Conservation (phyloP, 2,113 vertebrate genomes). For the Ptilorrhoa leucosticta region DNA sequence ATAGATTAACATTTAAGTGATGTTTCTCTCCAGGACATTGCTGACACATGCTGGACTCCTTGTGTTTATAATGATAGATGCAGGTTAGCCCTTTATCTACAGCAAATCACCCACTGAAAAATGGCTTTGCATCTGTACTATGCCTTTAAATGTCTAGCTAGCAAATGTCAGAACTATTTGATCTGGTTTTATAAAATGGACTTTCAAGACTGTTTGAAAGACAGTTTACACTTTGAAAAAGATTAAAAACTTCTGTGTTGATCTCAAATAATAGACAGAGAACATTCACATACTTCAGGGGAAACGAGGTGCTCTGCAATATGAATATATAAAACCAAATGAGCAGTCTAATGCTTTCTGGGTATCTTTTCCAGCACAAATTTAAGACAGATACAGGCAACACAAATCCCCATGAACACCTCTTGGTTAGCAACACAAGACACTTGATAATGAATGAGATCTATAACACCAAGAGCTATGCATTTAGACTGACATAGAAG, state of each 20-base stretch:
- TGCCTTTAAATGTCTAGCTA: constrained; percentile 61
- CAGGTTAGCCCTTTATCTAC: constrained; percentile 60
- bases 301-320: neutral
- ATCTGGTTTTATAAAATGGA: constrained; percentile 71
- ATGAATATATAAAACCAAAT: neutral
- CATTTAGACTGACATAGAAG: neutral
- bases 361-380: neutral
- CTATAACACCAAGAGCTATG: neutral
- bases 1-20: constrained; percentile 59
- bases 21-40: constrained; percentile 46
- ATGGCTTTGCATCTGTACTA: neutral
- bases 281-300: neutral
- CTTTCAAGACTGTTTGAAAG: constrained; percentile 63
- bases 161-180: constrained; percentile 76
- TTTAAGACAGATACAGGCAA: neutral
- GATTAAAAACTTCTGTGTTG: constrained; percentile 68
- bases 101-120: constrained; percentile 30
- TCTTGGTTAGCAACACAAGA: neutral
- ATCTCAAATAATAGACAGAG: constrained; percentile 34
- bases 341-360: neutral
- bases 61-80: constrained; percentile 34
- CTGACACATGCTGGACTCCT: constrained; percentile 45
- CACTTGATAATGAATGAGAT: neutral
- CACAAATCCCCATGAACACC: neutral
- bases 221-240: constrained; percentile 67